A percentile compares a stretch with the other conserved stretches of the same genome.
phyloP scores from a whole-genome alignment of 2,888 invertebrate species.

The Hirtodrosophila cameraria region DNA sequence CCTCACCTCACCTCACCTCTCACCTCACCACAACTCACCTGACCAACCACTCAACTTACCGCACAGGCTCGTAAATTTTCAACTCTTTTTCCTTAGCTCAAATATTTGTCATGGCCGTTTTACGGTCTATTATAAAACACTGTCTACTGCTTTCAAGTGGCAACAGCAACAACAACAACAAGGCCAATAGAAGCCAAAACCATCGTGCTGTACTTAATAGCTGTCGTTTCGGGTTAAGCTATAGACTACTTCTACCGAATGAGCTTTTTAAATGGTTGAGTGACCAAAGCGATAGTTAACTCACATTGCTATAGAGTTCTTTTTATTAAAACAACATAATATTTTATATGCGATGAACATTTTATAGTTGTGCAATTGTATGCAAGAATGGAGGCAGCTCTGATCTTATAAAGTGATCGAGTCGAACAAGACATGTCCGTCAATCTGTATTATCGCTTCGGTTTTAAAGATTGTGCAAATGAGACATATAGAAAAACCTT shows the following conservation, averaged over 20 bases:
- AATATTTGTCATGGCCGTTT: conserved; percentile 65
- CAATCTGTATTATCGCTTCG: too few relatives aligned
- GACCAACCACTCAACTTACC: not conserved
- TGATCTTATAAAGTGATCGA: too few relatives aligned
- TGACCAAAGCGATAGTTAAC: conserved; percentile 6
- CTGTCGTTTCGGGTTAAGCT: conserved; percentile 7
- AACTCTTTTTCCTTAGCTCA: conserved; percentile 48
- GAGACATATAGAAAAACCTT: too few relatives aligned
- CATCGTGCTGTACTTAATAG: conserved; percentile 36
- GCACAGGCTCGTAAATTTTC: too few relatives aligned
- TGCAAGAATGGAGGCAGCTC: too few relatives aligned
- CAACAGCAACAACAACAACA: not conserved
- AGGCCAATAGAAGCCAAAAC: conserved; percentile 1
- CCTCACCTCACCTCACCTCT: not conserved
- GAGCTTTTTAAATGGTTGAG: not conserved
- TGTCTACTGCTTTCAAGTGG: conserved; percentile 21
- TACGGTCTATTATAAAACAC: conserved; percentile 48
- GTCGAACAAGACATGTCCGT: too few relatives aligned
- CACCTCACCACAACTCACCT: conserved; percentile 1
- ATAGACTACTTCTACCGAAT: not conserved
- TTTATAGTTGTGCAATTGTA: too few relatives aligned
- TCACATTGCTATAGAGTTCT: not conserved
- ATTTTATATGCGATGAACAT: too few relatives aligned
- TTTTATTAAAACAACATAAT: too few relatives aligned
- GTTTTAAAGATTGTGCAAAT: too few relatives aligned